A percentile compares a stretch with the other conserved stretches of the same genome.
phyloP scores from a whole-genome alignment of 1,140 invertebrate species.

The Aphidius ervi region DNA sequence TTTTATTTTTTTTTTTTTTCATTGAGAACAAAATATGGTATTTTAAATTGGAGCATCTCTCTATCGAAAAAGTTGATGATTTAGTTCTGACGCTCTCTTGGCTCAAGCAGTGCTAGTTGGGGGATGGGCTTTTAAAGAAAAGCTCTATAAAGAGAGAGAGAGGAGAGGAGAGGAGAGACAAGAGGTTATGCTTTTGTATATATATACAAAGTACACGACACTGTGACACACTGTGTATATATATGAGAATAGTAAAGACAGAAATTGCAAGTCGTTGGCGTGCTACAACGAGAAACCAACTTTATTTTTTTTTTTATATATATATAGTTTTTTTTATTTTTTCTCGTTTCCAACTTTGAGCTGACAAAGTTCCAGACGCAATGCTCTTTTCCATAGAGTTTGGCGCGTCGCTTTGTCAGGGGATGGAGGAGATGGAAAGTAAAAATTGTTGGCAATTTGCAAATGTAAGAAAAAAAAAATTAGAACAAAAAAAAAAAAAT shows the following conservation, averaged over 20 bases:
- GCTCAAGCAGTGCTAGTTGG: no score
- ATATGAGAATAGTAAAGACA: no score
- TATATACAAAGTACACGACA: no score
- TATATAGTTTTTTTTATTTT: constrained; percentile 7
- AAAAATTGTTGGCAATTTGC: constrained; percentile 15
- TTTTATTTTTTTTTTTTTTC: no score
- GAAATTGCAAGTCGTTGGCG: constrained; percentile 9
- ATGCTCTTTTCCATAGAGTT: background rate
- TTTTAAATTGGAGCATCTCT: no score
- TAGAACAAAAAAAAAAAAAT: constrained; percentile 6
- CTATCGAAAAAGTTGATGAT: no score
- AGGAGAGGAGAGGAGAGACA: no score
- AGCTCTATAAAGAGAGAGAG: background rate
- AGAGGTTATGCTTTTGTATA: no score
- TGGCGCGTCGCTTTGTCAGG: background rate
- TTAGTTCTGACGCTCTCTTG: no score
- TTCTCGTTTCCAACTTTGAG: background rate
- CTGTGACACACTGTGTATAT: no score
- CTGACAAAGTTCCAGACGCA: background rate
- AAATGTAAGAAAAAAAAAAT: constrained; percentile 14
- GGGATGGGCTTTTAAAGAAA: background rate
- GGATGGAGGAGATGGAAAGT: constrained; percentile 15
- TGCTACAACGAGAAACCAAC: constrained; percentile 12
- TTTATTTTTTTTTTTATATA: background rate
- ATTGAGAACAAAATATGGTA: no score